Base-by-base conservation (phyloP, 2,888 invertebrate species). In the Nymphalis polychloros region DNA sequence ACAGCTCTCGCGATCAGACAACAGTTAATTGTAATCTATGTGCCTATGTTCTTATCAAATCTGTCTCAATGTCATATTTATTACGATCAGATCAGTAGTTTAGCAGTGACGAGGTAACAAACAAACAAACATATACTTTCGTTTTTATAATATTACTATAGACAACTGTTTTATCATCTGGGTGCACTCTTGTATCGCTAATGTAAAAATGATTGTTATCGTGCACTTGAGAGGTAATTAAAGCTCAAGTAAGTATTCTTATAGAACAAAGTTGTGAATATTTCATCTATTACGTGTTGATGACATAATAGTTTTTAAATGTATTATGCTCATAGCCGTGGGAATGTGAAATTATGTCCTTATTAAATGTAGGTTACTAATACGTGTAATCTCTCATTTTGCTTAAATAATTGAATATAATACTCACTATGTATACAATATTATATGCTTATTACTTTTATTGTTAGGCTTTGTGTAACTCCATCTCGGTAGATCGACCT, bases 271-370 rank as follows among this genome's bases (percentile, higher is more conserved):
- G 35, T 64, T 64, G 64, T 59, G 64, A 64, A 68, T 64, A 68
- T 60, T 63, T 63, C 64, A 63, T 52, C 57, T 68, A 60, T 73
- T 72, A 67, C 67, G 63, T 64, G 50, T 53, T 0, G 59, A 66
- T 73, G 69, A 70, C 68, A 72, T 72, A 72, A 73, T 72, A 59
- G 65, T 55, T 70, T 73, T 46, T 61, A 69, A 69, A 60, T 67
- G 69, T 65, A 67, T 69, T 48, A 46, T 41, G 41, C 27, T 53
- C 59, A 62, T 47, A 59, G 59, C 60, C 67, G 74, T 74, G 73
- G 64, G 71, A 71, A 74, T 68, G 57, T 67, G 64, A 72, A 69
- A 67, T 63, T 63, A 46, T 65, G 48, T 52, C 31, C 61, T 60
- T 64, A 57, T 62, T 63, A 63, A 59, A 70, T 68, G 60, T 71